phyloP scores from a whole-genome alignment of 2,797 vertebrate species.

The Hippoglossus hippoglossus region DNA sequence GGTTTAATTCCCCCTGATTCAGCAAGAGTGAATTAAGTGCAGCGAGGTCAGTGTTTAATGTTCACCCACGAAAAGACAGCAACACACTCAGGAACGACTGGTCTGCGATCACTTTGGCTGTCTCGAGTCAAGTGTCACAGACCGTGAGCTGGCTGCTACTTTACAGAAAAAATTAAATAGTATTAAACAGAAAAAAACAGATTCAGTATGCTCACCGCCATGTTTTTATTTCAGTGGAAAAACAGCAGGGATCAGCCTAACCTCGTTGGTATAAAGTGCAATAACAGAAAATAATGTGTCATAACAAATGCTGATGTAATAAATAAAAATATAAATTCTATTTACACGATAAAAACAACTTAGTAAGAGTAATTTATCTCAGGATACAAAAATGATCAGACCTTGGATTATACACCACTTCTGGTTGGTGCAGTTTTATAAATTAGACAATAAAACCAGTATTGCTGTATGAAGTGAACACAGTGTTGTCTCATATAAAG shows the following conservation, averaged over 20 bases:
- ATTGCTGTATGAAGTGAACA: constrained; percentile 46
- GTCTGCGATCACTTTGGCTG: neutral
- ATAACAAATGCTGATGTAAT: constrained; percentile 42
- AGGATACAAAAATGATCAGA: constrained; percentile 9
- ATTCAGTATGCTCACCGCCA: constrained; percentile 31
- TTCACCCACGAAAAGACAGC: neutral
- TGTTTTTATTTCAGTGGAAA: constrained; percentile 69
- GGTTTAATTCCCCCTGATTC: constrained; percentile 40
- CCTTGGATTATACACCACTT: neutral
- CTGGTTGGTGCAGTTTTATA: constrained; percentile 30
- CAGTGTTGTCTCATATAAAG: constrained; percentile 45
- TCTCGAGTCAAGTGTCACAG: neutral
- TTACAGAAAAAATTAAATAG: too few species aligned
- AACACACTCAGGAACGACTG: neutral
- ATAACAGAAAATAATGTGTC: constrained; percentile 41
- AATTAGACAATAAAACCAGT: constrained; percentile 16
- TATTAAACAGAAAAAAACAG: constrained; percentile 3
- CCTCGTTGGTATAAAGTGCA: constrained; percentile 73
- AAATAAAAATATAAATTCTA: constrained; percentile 55
- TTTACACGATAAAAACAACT: constrained; percentile 46
- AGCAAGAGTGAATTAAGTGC: constrained; percentile 6
- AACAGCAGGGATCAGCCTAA: constrained; percentile 49
- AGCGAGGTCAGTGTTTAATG: constrained; percentile 31
- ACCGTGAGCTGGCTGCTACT: neutral
- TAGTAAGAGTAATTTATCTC: constrained; percentile 12